Base-by-base conservation (phyloP, 1,140 invertebrate species). In the Pseudomyrmex pallidus region DNA sequence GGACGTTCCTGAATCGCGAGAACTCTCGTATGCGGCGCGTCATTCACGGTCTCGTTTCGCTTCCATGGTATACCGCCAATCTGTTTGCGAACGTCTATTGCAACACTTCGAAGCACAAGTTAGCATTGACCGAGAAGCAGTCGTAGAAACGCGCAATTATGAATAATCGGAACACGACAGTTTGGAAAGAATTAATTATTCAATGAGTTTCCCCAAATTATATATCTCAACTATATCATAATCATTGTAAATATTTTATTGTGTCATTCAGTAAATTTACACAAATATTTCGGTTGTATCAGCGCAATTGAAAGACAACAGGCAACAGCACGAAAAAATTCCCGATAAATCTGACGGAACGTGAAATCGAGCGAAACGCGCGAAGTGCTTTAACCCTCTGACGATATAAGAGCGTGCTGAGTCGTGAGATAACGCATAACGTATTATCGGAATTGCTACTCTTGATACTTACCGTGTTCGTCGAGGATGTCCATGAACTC, bases 401-500 rank as follows among this genome's bases (percentile, higher is more conserved):
- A 17, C 9, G 46, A 80, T 80, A 80, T 17, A 20, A 48, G 20
- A 70, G 20, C 50, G 35, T 22, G 74, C 12, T 35, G 54, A 74
- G 35, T 59, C 70, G 54, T 57, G 20, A 50, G 86, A 86, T 86
- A 84, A 78, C 13, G 50, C 9, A 10, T 20, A 63, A 48, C 9
- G 10, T 20, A 63, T 56, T 76, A 83, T 87, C 54, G 17, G 35
- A 13, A 57, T 35, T 77, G 50, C 35, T 46, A 9, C 67, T 13
- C 20, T 54, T 48, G 15, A 73, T 52, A 82, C 88, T 98, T 93
- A 98, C 98, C 98, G 80, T 98, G 98, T 89, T 98, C 98, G 90
- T 97, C 97, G 44, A 98, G 95, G n/a, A 98, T 97, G 87, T 96
- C 96, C 94, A 96, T 97, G 88, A 98, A 96, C 59, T 97, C 97